These are phyloP conservation scores for Synanthedon andrenaeformis DNA, from an alignment of 2,888 invertebrate genomes.

Conservation along the genomic window DNA sequence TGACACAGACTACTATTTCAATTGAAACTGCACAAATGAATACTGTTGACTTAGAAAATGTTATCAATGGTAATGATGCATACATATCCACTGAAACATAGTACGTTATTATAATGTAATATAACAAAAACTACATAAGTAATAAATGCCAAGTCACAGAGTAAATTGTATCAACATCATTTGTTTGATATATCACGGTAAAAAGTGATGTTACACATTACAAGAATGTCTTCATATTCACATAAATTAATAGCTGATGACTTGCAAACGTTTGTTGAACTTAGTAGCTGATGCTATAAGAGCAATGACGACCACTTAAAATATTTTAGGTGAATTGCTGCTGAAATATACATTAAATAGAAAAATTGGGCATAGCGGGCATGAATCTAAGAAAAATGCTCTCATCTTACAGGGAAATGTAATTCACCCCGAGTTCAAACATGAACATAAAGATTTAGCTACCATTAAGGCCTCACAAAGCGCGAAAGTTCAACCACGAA, in stretches of 20 bases:
- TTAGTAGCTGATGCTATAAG: background rate
- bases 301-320: background rate
- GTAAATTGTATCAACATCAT: conserved; percentile 5
- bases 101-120: no score
- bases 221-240: background rate
- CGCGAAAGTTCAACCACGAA: conserved; percentile 24
- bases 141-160: conserved; percentile 9
- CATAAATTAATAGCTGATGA: background rate
- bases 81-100: background rate
- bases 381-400: conserved; percentile 6
- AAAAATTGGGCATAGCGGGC: conserved; percentile 4
- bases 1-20: background rate
- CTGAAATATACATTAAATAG: background rate
- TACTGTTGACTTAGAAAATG: background rate
- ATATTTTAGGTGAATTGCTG: background rate
- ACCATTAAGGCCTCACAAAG: conserved; percentile 18
- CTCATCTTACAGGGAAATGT: conserved; percentile 15
- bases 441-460: conserved; percentile 8
- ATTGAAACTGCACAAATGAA: background rate
- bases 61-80: background rate
- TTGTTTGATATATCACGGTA: conserved; percentile 3
- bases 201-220: background rate
- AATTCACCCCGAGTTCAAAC: conserved; percentile 35
- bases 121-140: no score
- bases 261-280: background rate